These are phyloP conservation scores for Cebidichthys violaceus DNA, from an alignment of 2,113 vertebrate genomes.

Conservation along the genomic window DNA sequence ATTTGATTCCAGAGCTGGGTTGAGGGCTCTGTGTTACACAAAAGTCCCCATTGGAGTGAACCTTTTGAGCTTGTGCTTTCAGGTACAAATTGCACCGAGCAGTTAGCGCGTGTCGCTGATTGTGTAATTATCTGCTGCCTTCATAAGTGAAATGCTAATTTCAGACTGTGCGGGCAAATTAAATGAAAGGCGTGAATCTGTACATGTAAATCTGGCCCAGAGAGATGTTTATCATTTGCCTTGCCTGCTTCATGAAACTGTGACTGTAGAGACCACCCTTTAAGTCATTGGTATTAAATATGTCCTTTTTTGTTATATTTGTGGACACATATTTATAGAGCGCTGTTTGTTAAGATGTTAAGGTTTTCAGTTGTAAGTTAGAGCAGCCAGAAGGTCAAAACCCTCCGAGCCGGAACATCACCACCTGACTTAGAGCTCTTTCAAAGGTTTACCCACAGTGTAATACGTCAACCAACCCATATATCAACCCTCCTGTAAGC, in stretches of 20 bases:
- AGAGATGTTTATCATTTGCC: not conserved
- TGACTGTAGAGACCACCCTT: not conserved
- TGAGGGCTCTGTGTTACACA: not conserved
- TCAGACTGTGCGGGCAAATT: constrained; percentile 24
- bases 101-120: not conserved
- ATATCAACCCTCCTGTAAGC: constrained; percentile 28
- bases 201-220: not conserved
- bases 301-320: not conserved
- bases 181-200: constrained; percentile 12
- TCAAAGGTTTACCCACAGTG: constrained; percentile 20
- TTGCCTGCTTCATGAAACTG: not conserved
- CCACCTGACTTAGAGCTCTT: constrained; percentile 36
- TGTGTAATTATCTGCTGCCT: constrained; percentile 30
- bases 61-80: constrained; percentile 3
- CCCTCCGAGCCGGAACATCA: constrained; percentile 17
- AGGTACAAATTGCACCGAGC: constrained; percentile 11
- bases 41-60: not conserved
- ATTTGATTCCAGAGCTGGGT: not conserved
- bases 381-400: constrained; percentile 49
- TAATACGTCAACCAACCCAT: constrained; percentile 31
- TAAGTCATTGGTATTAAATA: not conserved
- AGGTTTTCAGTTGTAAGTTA: constrained; percentile 40
- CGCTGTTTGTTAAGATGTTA: not conserved
- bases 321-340: not conserved
- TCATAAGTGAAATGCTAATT: constrained; percentile 39